Percentiles rank a stretch among this genome's conserved stretches.
Evolutionary conservation across 2,113 vertebrate genomes (phyloP).

Genomic region (Anhinga rufa): DNA sequence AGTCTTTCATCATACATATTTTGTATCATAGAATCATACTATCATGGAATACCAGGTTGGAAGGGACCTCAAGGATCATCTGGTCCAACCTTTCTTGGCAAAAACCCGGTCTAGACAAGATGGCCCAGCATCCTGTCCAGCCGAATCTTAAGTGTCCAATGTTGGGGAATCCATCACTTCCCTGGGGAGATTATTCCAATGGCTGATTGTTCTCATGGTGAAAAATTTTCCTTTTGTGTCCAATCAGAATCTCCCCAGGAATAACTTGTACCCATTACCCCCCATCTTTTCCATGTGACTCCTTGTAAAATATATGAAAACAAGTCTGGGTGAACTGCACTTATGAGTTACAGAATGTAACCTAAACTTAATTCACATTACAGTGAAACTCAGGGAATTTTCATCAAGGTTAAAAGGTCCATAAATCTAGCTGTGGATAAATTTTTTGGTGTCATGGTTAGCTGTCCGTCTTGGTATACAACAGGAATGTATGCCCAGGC

Average conservation of each 20-base stretch:
- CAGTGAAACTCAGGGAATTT: background rate
- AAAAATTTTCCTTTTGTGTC: background rate
- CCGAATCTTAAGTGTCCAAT: background rate
- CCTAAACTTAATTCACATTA: background rate
- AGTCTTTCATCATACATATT: background rate
- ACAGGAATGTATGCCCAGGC: too few species aligned
- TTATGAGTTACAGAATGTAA: background rate
- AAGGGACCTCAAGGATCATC: background rate
- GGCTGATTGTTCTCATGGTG: background rate
- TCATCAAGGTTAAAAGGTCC: background rate
- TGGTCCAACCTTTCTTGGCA: background rate
- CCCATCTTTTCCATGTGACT: background rate
- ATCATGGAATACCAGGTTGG: background rate
- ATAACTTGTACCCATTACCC: background rate
- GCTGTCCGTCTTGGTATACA: background rate
- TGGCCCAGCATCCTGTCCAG: background rate
- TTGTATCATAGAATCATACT: background rate
- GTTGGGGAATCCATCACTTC: background rate
- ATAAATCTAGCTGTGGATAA: background rate
- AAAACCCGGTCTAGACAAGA: background rate
- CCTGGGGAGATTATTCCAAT: background rate
- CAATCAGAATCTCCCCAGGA: background rate
- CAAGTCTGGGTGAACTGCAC: background rate
- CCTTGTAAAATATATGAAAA: background rate
- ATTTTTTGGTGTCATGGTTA: background rate